Evolutionary conservation across 64 coral and sea anemone species (phyloP), one percentile per base, ranked within the genome.

Genomic region (Astreopora myriophthalma): DNA sequence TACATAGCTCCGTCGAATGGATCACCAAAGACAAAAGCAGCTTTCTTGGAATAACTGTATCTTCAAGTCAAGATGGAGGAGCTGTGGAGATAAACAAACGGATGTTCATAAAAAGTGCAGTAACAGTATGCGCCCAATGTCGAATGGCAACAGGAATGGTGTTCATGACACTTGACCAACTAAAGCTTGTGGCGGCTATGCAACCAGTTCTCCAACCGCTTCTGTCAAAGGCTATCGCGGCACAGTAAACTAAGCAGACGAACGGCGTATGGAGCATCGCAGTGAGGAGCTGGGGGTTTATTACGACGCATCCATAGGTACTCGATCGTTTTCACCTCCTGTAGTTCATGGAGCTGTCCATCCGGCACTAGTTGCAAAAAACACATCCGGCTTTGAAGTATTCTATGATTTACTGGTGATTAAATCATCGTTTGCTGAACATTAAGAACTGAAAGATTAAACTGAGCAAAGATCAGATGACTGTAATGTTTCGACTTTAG

Each of bases 1-100:
- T 63, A 51, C 85, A 85, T 4, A 96, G 94, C 71, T 75, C 89
- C 0, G 63, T 96, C 8, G 92, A 92, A 85, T 96, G 94, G 94
- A n/a, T 75, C 27, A 88, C 62, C 5, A n/a, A 30, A 70, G 52
- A 69, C 51, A 88, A 92, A 23, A 92, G 67, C n/a, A 92, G 57
- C 8, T 46, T 96, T 49, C 39, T 96, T 6, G 94, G 89, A 26
- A 92, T 96, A 28, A 92, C 89, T 2, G 23, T 89, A 3, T 92
- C 94, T 0, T 92, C 89, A 19, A 69, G 72, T 3, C 33, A 68
- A 51, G 85, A 89, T 57, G 7, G 60, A 39, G 94, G 90, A 24
- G 63, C 84, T 12, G 61, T 84, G 14, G 90, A 87, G 22, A 64
- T 96, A 22, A 75, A 48, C 13, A 85, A 72, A 58, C 77, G 73